Percentiles rank a stretch among this genome's conserved stretches.
These are phyloP conservation scores for Portunus trituberculatus DNA, from an alignment of 1,140 invertebrate genomes.

Conservation along the genomic window DNA sequence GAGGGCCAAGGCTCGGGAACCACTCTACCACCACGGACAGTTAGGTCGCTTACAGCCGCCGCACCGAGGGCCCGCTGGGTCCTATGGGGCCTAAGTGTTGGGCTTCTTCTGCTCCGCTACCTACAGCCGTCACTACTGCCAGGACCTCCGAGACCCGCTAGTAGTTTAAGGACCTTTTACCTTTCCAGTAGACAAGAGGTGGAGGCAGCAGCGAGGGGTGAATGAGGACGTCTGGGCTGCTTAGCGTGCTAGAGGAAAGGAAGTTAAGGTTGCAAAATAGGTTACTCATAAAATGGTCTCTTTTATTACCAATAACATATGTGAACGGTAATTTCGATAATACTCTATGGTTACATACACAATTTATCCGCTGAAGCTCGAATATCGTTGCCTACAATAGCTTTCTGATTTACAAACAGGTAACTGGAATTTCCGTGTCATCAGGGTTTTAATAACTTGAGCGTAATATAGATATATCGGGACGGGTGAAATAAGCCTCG, in stretches of 20 bases:
- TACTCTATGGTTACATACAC: no score
- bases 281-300: no score
- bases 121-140: background rate
- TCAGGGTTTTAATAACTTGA: background rate
- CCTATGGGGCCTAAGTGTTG: background rate
- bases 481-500: background rate
- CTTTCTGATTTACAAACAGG: background rate
- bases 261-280: no score
- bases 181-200: background rate
- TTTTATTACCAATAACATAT: no score
- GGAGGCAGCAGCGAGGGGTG: no score
- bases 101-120: background rate
- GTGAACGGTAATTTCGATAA: no score
- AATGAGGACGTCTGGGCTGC: no score
- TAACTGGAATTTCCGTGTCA: background rate
- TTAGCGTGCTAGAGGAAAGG: background rate
- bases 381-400: background rate
- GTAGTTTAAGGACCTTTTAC: background rate
- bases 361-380: no score
- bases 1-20: background rate
- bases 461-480: background rate
- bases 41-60: background rate
- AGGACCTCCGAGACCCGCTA: background rate
- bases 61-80: background rate
- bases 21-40: background rate